Conservation (phyloP, 1,140 invertebrate genomes). For the Drosophila novamexicana region DNA sequence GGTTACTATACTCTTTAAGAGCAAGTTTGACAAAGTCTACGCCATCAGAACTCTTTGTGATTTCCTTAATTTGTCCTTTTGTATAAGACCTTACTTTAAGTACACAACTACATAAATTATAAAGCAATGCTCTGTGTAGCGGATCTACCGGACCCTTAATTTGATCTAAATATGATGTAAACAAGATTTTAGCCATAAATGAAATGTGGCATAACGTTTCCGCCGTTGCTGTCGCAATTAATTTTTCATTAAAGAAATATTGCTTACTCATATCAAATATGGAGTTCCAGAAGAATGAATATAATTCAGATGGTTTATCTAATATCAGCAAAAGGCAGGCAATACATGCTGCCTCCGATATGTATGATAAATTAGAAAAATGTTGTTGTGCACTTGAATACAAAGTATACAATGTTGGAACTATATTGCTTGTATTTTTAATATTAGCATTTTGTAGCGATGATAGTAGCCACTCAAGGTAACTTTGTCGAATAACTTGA, state of each 20-base stretch:
- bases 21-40: conserved; percentile 80
- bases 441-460: conserved; percentile 85
- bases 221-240: conserved; percentile 88
- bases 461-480: conserved; percentile 89
- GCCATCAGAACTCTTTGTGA: conserved; percentile 52
- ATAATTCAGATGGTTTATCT: conserved; percentile 80
- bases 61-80: conserved; percentile 69
- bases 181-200: conserved; percentile 87
- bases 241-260: conserved; percentile 93
- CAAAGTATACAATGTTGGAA: conserved; percentile 87
- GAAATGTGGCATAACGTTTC: conserved; percentile 88
- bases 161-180: conserved; percentile 87
- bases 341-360: conserved; percentile 92
- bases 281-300: conserved; percentile 88
- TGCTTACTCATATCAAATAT: conserved; percentile 91
- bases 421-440: conserved; percentile 38
- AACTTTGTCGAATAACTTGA: conserved; percentile 90
- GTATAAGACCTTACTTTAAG: conserved; percentile 80
- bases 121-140: conserved; percentile 88
- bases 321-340: conserved; percentile 89
- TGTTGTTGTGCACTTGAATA: conserved; percentile 90
- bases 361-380: conserved; percentile 86
- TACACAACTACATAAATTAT: conserved; percentile 86
- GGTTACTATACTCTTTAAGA: conserved; percentile 86
- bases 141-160: conserved; percentile 86